These are phyloP conservation scores for Embiotoca jacksoni DNA, from an alignment of 2,113 vertebrate species.

Conservation along the genomic window DNA sequence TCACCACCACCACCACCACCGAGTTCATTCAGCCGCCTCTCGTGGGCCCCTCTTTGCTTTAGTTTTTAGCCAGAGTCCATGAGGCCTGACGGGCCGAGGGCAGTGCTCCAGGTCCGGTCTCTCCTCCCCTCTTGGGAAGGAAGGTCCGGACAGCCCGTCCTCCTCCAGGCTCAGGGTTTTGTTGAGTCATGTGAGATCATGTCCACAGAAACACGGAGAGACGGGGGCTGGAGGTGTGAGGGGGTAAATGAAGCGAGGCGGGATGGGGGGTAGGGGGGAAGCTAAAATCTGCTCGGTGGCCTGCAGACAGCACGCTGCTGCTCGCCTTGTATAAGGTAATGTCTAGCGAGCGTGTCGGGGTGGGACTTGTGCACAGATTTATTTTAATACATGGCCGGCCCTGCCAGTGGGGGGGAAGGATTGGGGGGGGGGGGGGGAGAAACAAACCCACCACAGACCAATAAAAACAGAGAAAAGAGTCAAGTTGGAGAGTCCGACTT, in stretches of 20 bases:
- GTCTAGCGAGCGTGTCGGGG: conserved; percentile 90
- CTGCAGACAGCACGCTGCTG: conserved; percentile 86
- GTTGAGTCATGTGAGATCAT: conserved; percentile 99
- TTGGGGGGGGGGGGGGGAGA: not conserved
- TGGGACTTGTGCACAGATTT: conserved; percentile 86
- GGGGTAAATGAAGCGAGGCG: conserved; percentile 75
- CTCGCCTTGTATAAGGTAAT: conserved; percentile 97
- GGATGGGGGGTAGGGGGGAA: conserved; percentile 53
- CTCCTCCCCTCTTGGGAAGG: conserved; percentile 89
- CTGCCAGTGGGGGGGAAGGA: conserved; percentile 63
- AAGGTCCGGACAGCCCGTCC: conserved; percentile 84
- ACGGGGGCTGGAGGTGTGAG: conserved; percentile 58
- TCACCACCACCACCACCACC: conserved; percentile 47
- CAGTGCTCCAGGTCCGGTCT: conserved; percentile 89
- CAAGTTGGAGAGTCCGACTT: conserved; percentile 69
- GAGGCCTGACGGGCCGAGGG: conserved; percentile 91
- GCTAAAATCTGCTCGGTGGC: conserved; percentile 85
- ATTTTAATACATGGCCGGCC: conserved; percentile 86
- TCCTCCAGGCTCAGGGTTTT: conserved; percentile 90
- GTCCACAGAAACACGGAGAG: conserved; percentile 89
- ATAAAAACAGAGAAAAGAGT: conserved; percentile 67
- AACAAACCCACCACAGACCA: conserved; percentile 55
- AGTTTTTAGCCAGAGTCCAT: conserved; percentile 97
- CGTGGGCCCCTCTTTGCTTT: conserved; percentile 86
- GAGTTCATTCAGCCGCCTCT: conserved; percentile 92